Evolutionary conservation across 2,113 vertebrate species (phyloP), one percentile per base, ranked within the genome.

Genomic region (Seriola quinqueradiata): DNA sequence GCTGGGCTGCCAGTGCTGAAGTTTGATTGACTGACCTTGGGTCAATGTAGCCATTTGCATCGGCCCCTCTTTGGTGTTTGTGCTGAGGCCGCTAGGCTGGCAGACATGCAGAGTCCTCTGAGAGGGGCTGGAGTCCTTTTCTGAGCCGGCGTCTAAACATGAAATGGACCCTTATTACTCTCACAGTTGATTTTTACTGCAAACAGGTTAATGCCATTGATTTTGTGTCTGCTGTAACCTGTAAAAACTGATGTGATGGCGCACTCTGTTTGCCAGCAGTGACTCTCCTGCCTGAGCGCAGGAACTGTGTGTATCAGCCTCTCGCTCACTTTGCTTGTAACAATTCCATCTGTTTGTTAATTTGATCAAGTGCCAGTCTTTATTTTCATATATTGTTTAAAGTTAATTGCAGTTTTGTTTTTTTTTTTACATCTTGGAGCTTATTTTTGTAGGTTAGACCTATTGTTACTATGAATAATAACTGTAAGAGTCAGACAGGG

Each of bases 1-100:
- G 89, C 89, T 19, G 59, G 61, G 77, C 89, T 90, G 88, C 87
- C 88, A 77, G 76, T 28, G 87, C 88, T 86, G 64, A 79, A 87
- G 86, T 81, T 85, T 91, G 92, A 93, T 95, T 95, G 92, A 90
- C 91, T 92, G 89, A 91, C 90, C 93, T 93, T 87, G 92, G 92
- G 92, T 93, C 92, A 94, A 87, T 92, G 79, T 70, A 81, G 21
- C 54, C 77, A 92, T 94, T 90, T 94, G 89, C 92, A 94, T 93
- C 46, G 17, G n/a, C 34, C 32, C 25, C 36, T 72, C 69, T 78
- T 84, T 86, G 89, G 74, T 77, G 86, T 78, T 84, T 82, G 71
- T 71, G 77, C 80, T 67, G 77, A 77, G 76, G 82, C 57, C 65
- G 17, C 61, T 17, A 67, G 69, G 77, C 69, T 12, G 16, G 48